These are phyloP conservation scores for Yponomeuta sedellus DNA, from an alignment of 2,888 invertebrate species.

Conservation along the genomic window DNA sequence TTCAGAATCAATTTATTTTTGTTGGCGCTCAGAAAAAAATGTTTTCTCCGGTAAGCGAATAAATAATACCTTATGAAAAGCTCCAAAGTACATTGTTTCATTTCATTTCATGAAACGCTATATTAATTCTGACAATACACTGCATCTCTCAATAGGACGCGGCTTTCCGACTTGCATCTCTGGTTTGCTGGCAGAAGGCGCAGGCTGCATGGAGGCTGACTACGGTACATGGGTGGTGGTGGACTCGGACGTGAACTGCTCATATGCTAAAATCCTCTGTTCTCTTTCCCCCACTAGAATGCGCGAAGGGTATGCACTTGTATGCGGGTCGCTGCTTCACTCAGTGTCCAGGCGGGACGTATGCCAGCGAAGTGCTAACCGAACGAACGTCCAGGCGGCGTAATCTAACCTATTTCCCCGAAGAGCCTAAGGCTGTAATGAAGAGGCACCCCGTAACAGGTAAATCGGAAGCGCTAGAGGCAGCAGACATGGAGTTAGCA, in stretches of 20 bases:
- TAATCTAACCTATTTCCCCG: slow-evolving; percentile 53
- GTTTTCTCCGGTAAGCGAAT: too few species aligned
- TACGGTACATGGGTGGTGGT: slow-evolving; percentile 66
- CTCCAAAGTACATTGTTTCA: neutral
- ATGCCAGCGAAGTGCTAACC: slow-evolving; percentile 57
- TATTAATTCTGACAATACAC: neutral
- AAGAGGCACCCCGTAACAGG: slow-evolving; percentile 45
- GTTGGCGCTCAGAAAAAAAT: too few species aligned
- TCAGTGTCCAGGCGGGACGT: slow-evolving; percentile 75
- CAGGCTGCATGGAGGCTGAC: slow-evolving; percentile 67
- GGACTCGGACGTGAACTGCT: slow-evolving; percentile 40
- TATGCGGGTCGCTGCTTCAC: slow-evolving; percentile 77
- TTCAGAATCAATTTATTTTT: too few species aligned
- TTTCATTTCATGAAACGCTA: neutral
- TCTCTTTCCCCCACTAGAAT: slow-evolving; percentile 79
- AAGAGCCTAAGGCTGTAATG: slow-evolving; percentile 31
- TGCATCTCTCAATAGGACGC: slow-evolving; percentile 27
- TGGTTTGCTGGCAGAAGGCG: slow-evolving; percentile 47
- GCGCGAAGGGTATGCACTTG: slow-evolving; percentile 77
- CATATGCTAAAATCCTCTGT: slow-evolving; percentile 54
- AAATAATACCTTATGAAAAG: neutral
- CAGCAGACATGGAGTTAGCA: slow-evolving; percentile 52
- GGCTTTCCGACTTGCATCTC: slow-evolving; percentile 45
- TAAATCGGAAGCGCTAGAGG: slow-evolving; percentile 41
- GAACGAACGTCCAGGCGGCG: slow-evolving; percentile 59